These are phyloP conservation scores for Grammomys dolichurus DNA, from an alignment of 2,113 vertebrate species.

Conservation along the genomic window DNA sequence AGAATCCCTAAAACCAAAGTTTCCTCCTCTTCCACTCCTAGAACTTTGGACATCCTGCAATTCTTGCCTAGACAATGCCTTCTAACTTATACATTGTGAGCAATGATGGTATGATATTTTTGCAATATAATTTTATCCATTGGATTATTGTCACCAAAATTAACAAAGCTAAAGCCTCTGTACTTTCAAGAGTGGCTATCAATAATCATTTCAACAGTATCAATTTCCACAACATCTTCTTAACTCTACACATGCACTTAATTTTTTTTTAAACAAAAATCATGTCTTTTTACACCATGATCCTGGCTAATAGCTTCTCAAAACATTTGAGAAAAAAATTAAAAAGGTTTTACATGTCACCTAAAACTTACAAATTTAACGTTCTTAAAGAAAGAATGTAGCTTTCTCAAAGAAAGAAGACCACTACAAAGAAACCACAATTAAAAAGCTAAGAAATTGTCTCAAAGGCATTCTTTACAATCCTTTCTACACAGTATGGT, in stretches of 20 bases:
- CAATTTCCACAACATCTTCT: conserved; percentile 88
- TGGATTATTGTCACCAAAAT: no score
- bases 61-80: no score
- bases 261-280: conserved; percentile 92
- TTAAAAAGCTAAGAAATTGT: conserved; percentile 95
- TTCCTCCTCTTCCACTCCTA: no score
- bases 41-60: no score
- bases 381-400: conserved; percentile 94
- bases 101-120: no score
- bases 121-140: no score
- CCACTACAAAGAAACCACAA: conserved; percentile 94
- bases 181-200: no score
- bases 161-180: no score
- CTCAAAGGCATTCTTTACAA: conserved; percentile 94
- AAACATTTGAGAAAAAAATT: conserved; percentile 93
- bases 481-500: conserved; percentile 94
- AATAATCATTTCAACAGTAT: no score
- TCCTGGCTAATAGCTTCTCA: conserved; percentile 94
- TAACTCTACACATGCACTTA: conserved; percentile 95
- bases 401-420: conserved; percentile 91
- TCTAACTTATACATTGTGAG: no score
- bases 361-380: conserved; percentile 94
- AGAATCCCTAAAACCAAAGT: no score
- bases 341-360: conserved; percentile 94
- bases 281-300: conserved; percentile 94